Evolutionary conservation across 2,797 vertebrate species (phyloP).

Genomic region (Petrocephalus schoutedeni): DNA sequence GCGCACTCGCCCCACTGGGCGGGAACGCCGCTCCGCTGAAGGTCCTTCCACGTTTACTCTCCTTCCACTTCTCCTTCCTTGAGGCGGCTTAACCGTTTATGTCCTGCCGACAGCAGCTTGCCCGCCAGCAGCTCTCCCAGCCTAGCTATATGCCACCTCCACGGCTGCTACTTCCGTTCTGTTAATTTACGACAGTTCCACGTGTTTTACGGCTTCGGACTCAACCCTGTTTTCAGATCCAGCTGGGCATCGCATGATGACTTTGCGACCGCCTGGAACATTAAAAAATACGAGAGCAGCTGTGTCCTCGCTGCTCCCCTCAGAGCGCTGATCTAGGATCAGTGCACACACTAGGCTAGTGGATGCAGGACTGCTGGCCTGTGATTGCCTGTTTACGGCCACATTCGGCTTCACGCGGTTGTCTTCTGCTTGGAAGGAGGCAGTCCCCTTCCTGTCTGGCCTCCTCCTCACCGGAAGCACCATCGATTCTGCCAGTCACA

Average conservation of each 20-base stretch:
- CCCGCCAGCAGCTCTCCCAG: background rate
- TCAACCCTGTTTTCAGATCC: background rate
- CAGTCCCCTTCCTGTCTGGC: conserved; percentile 11
- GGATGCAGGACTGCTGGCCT: background rate
- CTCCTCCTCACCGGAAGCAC: background rate
- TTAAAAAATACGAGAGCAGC: background rate
- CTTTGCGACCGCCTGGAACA: background rate
- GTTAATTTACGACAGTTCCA: background rate
- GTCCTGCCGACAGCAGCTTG: background rate
- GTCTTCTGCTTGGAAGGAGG: background rate
- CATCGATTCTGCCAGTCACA: conserved; percentile 13
- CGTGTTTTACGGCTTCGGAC: background rate
- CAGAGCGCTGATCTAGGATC: background rate
- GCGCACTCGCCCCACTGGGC: background rate
- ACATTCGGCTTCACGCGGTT: background rate
- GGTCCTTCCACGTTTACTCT: background rate
- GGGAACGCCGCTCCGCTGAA: background rate
- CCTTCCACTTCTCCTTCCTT: background rate
- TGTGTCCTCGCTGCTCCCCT: background rate
- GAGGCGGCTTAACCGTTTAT: background rate
- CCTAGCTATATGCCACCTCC: background rate
- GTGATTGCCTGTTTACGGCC: background rate
- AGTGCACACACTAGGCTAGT: background rate
- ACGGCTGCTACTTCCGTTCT: background rate
- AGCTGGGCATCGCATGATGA: background rate